A percentile compares a stretch with the other conserved stretches of the same genome.
Evolutionary conservation across 2,113 vertebrate genomes (phyloP).

Genomic region (Tragulus kanchil): DNA sequence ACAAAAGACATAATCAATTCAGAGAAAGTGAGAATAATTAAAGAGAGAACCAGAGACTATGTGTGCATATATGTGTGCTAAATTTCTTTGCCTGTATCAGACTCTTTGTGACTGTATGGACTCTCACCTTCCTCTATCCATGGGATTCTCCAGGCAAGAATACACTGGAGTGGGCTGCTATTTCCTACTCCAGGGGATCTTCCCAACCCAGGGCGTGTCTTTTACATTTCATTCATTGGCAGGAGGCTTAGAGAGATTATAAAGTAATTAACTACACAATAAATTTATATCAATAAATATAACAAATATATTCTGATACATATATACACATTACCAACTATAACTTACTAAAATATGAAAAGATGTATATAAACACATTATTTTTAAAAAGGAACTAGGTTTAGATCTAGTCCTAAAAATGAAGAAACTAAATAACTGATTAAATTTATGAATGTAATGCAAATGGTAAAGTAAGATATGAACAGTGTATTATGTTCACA

Average conservation of each 20-base stretch:
- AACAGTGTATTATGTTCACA: neutral
- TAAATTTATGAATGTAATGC: neutral
- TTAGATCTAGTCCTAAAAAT: neutral
- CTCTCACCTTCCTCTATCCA: no score
- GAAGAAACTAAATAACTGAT: neutral
- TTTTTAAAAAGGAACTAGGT: neutral
- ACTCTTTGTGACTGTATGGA: no score
- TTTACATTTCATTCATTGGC: no score
- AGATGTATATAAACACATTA: neutral
- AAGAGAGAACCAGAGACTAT: neutral
- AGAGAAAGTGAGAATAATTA: neutral
- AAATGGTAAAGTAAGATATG: neutral
- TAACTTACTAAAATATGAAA: neutral
- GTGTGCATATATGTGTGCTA: no score
- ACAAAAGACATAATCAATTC: neutral
- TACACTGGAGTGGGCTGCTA: no score
- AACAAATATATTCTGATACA: neutral
- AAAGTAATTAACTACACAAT: neutral
- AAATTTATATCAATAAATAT: neutral
- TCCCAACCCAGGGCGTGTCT: no score
- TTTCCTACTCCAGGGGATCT: no score
- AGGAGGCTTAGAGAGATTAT: neutral
- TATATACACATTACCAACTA: neutral
- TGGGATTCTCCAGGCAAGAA: no score
- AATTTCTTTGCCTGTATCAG: no score